Evolutionary conservation across 2,888 invertebrate genomes (phyloP).

Genomic region (Dasysyrphus tricinctus): DNA sequence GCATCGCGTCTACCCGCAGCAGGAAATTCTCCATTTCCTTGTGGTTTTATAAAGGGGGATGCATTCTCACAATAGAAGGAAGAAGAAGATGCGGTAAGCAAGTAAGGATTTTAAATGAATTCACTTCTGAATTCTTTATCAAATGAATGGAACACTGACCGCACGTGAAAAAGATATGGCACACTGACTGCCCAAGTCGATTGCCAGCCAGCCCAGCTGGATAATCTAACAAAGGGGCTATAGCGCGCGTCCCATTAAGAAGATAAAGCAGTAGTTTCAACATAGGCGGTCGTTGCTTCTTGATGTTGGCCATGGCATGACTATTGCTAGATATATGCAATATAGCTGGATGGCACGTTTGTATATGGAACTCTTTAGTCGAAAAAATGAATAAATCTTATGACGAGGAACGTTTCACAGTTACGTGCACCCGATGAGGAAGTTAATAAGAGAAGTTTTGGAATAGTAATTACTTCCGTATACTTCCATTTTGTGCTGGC

Average conservation of each 20-base stretch:
- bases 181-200: constrained; percentile 13
- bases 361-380: constrained; percentile 38
- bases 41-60: constrained; percentile 19
- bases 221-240: constrained; percentile 26
- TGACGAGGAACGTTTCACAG: constrained; percentile 48
- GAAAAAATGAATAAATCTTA: constrained; percentile 70
- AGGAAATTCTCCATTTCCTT: constrained; percentile 62
- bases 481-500: constrained; percentile 30
- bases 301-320: constrained; percentile 15
- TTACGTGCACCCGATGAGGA: constrained; percentile 61
- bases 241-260: constrained; percentile 33
- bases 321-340: too few relatives aligned
- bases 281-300: constrained; percentile 7
- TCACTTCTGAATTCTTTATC: constrained; percentile 73
- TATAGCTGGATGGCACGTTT: constrained; percentile 47
- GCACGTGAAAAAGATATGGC: constrained; percentile 72
- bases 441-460: constrained; percentile 52
- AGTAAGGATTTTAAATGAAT: constrained; percentile 65
- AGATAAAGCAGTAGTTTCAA: constrained; percentile 46
- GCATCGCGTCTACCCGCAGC: constrained; percentile 26
- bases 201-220: background rate
- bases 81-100: constrained; percentile 15
- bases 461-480: constrained; percentile 59
- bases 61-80: constrained; percentile 21
- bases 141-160: constrained; percentile 71